A percentile compares a stretch with the other conserved stretches of the same genome.
Evolutionary conservation across 2,113 vertebrate genomes (phyloP).

Genomic region (Rhea pennata): DNA sequence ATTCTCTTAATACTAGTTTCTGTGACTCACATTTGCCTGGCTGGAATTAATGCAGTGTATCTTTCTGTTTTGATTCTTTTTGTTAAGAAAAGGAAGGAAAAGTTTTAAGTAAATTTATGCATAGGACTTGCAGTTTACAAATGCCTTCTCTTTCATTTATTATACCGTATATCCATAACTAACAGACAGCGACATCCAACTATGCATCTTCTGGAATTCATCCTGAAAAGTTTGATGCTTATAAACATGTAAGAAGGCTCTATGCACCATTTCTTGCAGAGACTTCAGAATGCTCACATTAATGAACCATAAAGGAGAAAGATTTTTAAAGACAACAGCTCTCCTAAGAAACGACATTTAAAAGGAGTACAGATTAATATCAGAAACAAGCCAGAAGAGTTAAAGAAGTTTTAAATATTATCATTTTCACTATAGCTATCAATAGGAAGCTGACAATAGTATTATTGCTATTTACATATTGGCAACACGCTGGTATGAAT

Average conservation of each 20-base stretch:
- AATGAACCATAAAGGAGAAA: slow-evolving; percentile 8
- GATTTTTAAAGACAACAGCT: not conserved
- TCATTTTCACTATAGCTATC: slow-evolving; percentile 84
- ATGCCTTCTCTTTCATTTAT: not conserved
- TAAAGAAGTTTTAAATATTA: slow-evolving; percentile 65
- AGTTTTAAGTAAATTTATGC: not conserved
- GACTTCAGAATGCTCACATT: slow-evolving; percentile 25
- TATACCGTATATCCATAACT: not conserved
- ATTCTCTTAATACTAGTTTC: slow-evolving; percentile 36
- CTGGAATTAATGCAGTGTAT: not conserved
- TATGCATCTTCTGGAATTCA: not conserved
- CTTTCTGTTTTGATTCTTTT: not conserved
- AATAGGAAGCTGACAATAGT: slow-evolving; percentile 86
- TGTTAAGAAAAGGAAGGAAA: not conserved
- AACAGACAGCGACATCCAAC: not conserved
- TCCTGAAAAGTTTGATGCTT: not conserved
- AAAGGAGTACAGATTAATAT: not conserved
- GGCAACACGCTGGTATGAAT: slow-evolving; percentile 88
- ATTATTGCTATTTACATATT: slow-evolving; percentile 98
- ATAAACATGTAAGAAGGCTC: slow-evolving; percentile 2
- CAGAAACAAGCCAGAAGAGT: slow-evolving; percentile 46
- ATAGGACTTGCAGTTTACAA: not conserved
- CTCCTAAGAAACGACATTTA: slow-evolving; percentile 17
- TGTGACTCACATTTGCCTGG: slow-evolving; percentile 11
- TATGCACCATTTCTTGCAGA: slow-evolving; percentile 4